phyloP scores from a whole-genome alignment of 53 echinoderm and acorn worm species.

The Stichopus horrens region DNA sequence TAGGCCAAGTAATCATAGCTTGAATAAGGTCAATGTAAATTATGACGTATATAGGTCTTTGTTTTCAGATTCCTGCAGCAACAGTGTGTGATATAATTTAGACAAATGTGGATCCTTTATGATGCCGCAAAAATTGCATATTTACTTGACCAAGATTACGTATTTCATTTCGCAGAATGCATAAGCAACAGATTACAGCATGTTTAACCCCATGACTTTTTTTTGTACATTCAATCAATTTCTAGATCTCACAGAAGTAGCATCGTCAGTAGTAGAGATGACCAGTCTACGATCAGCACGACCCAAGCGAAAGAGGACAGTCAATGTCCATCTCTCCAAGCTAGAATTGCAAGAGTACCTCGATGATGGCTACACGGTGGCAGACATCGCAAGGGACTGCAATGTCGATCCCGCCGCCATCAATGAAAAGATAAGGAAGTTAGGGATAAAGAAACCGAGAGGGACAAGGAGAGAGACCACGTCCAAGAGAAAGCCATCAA shows the following conservation, averaged over 20 bases:
- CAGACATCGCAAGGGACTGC: slow-evolving; percentile 30
- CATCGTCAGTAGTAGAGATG: neutral
- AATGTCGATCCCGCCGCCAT: slow-evolving; percentile 11
- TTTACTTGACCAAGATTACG: too few relatives aligned
- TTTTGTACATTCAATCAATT: too few relatives aligned
- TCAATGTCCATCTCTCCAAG: slow-evolving; percentile 23
- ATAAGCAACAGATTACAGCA: too few relatives aligned
- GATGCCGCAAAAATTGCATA: too few relatives aligned
- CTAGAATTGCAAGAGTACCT: slow-evolving; percentile 39
- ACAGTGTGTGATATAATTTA: too few relatives aligned
- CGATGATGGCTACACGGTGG: slow-evolving; percentile 28
- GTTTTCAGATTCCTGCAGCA: too few relatives aligned
- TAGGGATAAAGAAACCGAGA: neutral
- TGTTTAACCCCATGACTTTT: too few relatives aligned
- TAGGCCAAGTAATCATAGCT: too few relatives aligned
- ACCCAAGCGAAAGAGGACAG: slow-evolving; percentile 14
- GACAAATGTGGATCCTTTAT: too few relatives aligned
- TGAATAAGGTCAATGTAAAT: too few relatives aligned
- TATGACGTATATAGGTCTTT: too few relatives aligned
- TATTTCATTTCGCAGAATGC: too few relatives aligned
- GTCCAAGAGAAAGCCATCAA: neutral
- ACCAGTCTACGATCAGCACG: neutral
- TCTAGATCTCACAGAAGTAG: neutral
- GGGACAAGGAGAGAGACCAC: neutral
- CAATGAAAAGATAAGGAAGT: slow-evolving; percentile 19